Base-by-base conservation (phyloP, 2,797 vertebrate species). In the Phoebastria nigripes region DNA sequence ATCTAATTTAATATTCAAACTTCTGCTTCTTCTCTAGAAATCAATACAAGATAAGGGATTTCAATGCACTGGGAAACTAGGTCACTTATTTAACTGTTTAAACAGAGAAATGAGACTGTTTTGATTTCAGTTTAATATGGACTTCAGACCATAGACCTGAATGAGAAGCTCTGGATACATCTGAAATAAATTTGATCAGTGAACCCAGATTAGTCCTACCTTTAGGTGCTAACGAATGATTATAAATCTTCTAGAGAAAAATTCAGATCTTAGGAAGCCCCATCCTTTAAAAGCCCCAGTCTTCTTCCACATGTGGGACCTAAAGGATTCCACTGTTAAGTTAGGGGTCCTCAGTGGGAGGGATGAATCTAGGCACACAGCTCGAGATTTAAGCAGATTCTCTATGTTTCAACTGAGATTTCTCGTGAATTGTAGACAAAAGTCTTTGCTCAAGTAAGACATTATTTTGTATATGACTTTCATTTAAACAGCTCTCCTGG, bases 391-490 rank as follows among this genome's bases (percentile, higher is more conserved):
- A 31, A 62, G 42, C 51, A 77, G 72, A 84, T 66, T 66, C 29
- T 82, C 8, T 59, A 1, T 41, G 29, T 81, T 83, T 81, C 52
- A 39, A 0, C 31, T 1, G 66, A 52, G 66, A 42, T 82, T 84
- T 44, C 73, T 39, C 0, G 0, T 8, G 28, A 55, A 35, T 20
- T 18, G 2, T 15, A 12, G 26, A 19, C 29, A 14, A 8, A 84
- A 66, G 4, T 21, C 61, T 35, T 47, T 71, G 59, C n/a, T 58
- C n/a, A 18, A 70, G 80, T 3, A 46, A 29, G 55, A 71, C 17
- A 33, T 65, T 69, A 33, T 39, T 82, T 49, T 25, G 58, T n/a
- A 29, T 3, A 12, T 47, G 24, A 5, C 39, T 82, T 82, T 8
- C 20, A 39, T 29, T 22, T 20, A 24, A 76, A 8, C 17, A 76